Conservation (phyloP, 1,140 invertebrate genomes). For the Trichoplusia ni region DNA sequence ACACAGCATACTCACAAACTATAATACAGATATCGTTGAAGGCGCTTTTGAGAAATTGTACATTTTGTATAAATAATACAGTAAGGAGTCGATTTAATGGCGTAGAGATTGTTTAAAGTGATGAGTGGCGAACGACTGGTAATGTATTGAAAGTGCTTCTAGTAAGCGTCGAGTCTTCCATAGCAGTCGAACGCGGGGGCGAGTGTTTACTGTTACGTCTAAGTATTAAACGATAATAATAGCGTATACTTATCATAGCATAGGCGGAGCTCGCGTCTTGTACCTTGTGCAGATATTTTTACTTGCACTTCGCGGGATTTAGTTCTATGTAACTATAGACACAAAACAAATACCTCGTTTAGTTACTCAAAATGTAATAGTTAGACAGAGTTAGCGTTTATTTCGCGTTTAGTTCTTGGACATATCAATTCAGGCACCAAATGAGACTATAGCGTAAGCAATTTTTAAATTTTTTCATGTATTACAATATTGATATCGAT, state of each 20-base stretch:
- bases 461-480: constrained; percentile 64
- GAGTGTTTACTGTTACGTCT: constrained; percentile 71
- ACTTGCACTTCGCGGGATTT: constrained; percentile 60
- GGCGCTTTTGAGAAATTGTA: constrained; percentile 76
- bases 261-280: constrained; percentile 59
- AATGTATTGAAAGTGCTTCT: constrained; percentile 76
- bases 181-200: constrained; percentile 73
- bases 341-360: constrained; percentile 80
- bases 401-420: constrained; percentile 78
- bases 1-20: constrained; percentile 52
- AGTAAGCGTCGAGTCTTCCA: constrained; percentile 80
- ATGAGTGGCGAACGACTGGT: constrained; percentile 72
- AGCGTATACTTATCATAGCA: constrained; percentile 74
- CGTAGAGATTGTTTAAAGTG: constrained; percentile 64
- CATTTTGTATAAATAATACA: constrained; percentile 78
- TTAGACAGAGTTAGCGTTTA: constrained; percentile 69
- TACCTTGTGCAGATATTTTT: constrained; percentile 48
- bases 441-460: constrained; percentile 74
- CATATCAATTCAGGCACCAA: constrained; percentile 81
- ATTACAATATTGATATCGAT: constrained; percentile 36
- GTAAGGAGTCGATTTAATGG: constrained; percentile 70
- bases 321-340: constrained; percentile 70
- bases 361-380: constrained; percentile 74
- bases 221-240: constrained; percentile 81
- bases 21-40: constrained; percentile 54